Conservation (phyloP, 2,113 vertebrate genomes). For the Platycercus adscitus region DNA sequence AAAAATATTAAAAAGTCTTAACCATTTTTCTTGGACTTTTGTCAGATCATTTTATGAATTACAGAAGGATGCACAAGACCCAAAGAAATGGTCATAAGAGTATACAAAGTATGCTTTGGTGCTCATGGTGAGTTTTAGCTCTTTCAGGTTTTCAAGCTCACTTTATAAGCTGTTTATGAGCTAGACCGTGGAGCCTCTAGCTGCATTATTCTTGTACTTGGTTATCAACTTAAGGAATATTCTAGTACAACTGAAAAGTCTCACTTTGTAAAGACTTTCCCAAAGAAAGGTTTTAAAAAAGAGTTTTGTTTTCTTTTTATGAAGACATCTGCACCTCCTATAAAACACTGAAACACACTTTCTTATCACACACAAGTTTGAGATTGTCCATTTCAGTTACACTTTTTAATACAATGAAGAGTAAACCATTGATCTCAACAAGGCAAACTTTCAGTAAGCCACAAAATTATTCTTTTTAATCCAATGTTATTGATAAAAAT, state of each 20-base stretch:
- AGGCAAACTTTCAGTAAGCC: neutral
- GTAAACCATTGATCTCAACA: neutral
- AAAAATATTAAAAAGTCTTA: neutral
- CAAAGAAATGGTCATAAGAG: neutral
- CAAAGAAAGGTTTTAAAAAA: neutral
- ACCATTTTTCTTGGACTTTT: accelerated
- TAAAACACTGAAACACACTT: neutral
- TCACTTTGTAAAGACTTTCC: neutral
- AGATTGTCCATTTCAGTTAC: neutral
- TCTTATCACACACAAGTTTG: neutral
- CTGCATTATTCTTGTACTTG: neutral
- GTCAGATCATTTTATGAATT: neutral
- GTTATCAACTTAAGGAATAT: neutral
- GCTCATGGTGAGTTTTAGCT: neutral
- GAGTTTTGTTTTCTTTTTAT: neutral
- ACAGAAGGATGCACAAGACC: neutral
- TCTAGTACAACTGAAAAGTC: neutral
- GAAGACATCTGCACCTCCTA: neutral
- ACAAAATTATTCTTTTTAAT: neutral
- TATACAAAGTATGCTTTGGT: neutral
- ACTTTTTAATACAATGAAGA: neutral
- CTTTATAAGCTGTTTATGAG: neutral
- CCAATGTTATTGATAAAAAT: neutral
- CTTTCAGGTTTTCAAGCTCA: neutral
- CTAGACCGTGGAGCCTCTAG: accelerated